Conservation (phyloP, 53 echinoderm and acorn worm genomes). For the Echinometra lucunter region DNA sequence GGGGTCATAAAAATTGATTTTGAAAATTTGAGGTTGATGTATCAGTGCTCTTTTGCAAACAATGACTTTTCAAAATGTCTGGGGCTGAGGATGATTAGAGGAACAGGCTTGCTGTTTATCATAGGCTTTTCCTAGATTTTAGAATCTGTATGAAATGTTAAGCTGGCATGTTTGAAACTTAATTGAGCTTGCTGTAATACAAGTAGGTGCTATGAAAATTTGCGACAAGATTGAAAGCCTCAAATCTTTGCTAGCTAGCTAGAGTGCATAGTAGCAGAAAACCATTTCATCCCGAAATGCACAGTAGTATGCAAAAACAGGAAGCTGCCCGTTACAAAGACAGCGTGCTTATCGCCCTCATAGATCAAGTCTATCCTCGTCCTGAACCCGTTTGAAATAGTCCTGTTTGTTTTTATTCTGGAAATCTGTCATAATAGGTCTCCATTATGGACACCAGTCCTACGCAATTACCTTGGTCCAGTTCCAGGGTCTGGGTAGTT, state of each 20-base stretch:
- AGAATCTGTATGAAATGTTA: background rate
- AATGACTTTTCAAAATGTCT: background rate
- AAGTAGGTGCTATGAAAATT: background rate
- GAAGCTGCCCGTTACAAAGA: slow-evolving; percentile 17
- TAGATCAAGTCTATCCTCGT: slow-evolving; percentile 14
- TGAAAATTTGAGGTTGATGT: background rate
- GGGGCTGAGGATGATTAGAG: background rate
- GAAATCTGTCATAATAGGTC: slow-evolving; percentile 45
- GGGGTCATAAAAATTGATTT: slow-evolving; percentile 14
- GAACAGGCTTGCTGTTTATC: background rate
- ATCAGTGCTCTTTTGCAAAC: background rate
- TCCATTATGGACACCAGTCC: slow-evolving; percentile 34
- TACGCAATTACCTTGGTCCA: slow-evolving; percentile 28
- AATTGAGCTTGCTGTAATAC: background rate
- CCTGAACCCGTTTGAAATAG: slow-evolving; percentile 30
- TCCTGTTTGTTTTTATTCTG: slow-evolving; percentile 54
- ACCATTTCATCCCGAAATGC: background rate
- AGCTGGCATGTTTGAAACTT: background rate
- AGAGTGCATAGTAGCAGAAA: slow-evolving; percentile 6
- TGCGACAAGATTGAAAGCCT: background rate
- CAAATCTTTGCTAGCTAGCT: background rate
- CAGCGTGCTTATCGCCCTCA: background rate
- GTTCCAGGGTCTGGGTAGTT: slow-evolving; percentile 30
- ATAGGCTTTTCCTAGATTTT: background rate
- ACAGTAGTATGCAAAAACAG: slow-evolving; percentile 41